Conservation (phyloP, 2,113 vertebrate genomes). For the Etia nguti region DNA sequence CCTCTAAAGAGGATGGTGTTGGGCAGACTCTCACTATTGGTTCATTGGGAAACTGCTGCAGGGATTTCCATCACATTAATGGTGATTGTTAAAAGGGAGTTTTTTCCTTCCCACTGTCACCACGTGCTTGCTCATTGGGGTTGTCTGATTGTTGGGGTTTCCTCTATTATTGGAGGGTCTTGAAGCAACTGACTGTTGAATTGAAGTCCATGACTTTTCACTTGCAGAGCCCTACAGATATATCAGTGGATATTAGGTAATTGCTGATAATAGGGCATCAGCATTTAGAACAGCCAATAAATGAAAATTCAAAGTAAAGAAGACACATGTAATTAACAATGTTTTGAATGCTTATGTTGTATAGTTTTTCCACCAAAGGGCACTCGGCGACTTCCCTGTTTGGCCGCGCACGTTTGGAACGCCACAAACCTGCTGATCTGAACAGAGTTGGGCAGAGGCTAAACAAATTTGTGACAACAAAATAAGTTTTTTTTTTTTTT, state of each 20-base stretch:
- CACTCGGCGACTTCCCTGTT: not conserved
- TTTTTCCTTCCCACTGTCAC: not conserved
- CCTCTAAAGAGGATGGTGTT: not conserved
- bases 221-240: not conserved
- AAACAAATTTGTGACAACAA: not conserved
- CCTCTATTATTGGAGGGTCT: not conserved
- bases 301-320: not conserved
- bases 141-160: not conserved
- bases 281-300: not conserved
- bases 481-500: not conserved
- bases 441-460: not conserved
- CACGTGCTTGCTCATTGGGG: not conserved
- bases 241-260: not conserved
- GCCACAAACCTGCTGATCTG: not conserved
- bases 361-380: not conserved
- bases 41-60: not conserved
- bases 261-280: not conserved
- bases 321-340: not conserved
- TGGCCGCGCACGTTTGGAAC: not conserved
- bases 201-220: not conserved
- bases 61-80: not conserved
- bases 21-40: not conserved
- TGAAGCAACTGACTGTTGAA: not conserved
- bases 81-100: not conserved
- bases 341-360: not conserved